Evolutionary conservation across 2,797 vertebrate genomes (phyloP).

Genomic region (Poliocrania exsul): DNA sequence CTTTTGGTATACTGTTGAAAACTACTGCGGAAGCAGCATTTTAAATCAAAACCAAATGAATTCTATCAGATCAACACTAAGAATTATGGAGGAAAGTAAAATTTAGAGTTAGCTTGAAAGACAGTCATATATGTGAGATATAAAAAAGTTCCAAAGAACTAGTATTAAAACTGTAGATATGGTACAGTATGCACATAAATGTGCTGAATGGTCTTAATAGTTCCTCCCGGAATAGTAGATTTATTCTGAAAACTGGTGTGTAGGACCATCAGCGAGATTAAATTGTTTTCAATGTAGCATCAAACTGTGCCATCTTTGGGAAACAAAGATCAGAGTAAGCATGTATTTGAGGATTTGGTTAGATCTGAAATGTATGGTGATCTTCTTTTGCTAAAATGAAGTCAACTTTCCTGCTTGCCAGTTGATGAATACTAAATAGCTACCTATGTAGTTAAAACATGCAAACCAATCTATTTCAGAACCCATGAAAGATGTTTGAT

Average conservation of each 20-base stretch:
- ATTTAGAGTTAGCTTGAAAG: background rate
- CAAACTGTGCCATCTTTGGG: background rate
- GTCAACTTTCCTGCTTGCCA: background rate
- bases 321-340: background rate
- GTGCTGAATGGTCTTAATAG: background rate
- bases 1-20: conserved; percentile 36
- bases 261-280: background rate
- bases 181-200: background rate
- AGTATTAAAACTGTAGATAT: background rate
- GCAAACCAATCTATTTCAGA: background rate
- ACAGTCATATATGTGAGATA: background rate
- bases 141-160: background rate
- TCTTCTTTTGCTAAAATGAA: background rate
- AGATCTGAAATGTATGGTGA: background rate
- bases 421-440: background rate
- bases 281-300: background rate
- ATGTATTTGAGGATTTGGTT: background rate
- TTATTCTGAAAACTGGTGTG: background rate
- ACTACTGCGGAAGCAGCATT: background rate
- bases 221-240: background rate
- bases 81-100: background rate
- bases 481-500: background rate
- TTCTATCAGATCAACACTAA: background rate
- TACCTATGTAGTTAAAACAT: background rate
- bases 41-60: background rate